A percentile compares a stretch with the other conserved stretches of the same genome.
Conservation (phyloP, 2,888 invertebrate species). For the Orgyia antiqua region DNA sequence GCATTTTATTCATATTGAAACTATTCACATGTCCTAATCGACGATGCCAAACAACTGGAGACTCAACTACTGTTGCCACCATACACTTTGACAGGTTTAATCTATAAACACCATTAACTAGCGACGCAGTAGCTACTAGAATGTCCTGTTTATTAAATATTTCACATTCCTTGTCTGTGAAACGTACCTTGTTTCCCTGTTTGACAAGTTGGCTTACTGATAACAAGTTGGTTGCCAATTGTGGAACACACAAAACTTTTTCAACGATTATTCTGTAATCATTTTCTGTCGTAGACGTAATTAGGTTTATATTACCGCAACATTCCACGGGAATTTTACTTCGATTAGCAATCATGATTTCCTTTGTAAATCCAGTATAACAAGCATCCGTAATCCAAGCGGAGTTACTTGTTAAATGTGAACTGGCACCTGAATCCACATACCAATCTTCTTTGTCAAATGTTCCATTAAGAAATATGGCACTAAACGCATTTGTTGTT, state of each 20-base stretch:
- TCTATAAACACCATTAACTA: constrained; percentile 22
- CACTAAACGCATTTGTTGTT: constrained; percentile 14
- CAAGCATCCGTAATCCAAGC: constrained; percentile 7
- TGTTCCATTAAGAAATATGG: constrained; percentile 14
- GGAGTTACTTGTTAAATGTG: constrained; percentile 13
- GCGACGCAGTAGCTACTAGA: constrained; percentile 18
- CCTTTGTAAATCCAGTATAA: not conserved
- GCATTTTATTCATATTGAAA: not conserved
- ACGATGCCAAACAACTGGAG: not conserved
- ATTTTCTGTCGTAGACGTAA: not conserved
- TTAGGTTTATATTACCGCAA: not conserved
- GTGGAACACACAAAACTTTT: constrained; percentile 15
- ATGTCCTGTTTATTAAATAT: constrained; percentile 10
- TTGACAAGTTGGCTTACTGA: constrained; percentile 14
- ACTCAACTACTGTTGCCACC: no score
- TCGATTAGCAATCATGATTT: constrained; percentile 9
- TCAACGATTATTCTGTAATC: constrained; percentile 12
- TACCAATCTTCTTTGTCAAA: constrained; percentile 18
- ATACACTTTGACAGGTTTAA: constrained; percentile 8
- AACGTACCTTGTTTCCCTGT: constrained; percentile 7
- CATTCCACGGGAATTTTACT: constrained; percentile 5
- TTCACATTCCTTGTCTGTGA: constrained; percentile 17
- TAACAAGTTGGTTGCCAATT: constrained; percentile 12
- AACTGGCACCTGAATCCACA: constrained; percentile 18
- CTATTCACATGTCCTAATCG: not conserved